Evolutionary conservation across 1,140 invertebrate genomes (phyloP).

Genomic region (Drosophila kurseongensis): DNA sequence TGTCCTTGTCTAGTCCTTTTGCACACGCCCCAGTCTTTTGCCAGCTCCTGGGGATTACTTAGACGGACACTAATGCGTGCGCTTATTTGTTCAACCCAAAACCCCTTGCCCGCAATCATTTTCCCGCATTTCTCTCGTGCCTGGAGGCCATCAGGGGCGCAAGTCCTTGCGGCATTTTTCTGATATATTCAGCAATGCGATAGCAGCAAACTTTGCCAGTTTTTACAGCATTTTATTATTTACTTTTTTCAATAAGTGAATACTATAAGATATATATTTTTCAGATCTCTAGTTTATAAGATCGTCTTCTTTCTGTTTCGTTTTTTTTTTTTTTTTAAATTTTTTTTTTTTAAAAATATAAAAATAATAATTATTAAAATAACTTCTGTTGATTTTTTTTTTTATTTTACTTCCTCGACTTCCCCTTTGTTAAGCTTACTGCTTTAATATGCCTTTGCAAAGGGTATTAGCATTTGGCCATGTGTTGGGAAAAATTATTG

Average conservation of each 20-base stretch:
- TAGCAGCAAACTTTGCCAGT: constrained; percentile 47
- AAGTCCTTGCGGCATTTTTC: constrained; percentile 59
- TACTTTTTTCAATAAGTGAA: constrained; percentile 76
- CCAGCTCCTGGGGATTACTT: constrained; percentile 71
- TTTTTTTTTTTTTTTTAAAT: no score
- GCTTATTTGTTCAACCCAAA: constrained; percentile 71
- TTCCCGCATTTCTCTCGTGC: constrained; percentile 51
- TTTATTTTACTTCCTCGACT: constrained; percentile 32
- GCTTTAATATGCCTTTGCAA: not conserved
- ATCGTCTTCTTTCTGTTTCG: no score
- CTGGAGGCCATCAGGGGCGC: constrained; percentile 42
- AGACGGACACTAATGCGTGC: constrained; percentile 75
- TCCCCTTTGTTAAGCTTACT: constrained; percentile 16
- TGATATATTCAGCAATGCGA: constrained; percentile 53
- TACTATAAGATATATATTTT: no score
- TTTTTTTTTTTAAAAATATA: no score
- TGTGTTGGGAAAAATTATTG: no score
- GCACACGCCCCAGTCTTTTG: constrained; percentile 57
- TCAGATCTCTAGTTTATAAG: no score
- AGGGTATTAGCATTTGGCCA: not conserved
- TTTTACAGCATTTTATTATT: constrained; percentile 69
- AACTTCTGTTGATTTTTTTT: no score
- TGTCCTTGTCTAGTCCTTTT: constrained; percentile 60
- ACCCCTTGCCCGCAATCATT: constrained; percentile 24
- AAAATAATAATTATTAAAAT: no score